Evolutionary conservation across 2,797 vertebrate genomes (phyloP), one percentile per base, ranked within the genome.

Genomic region (Semaprochilodus insignis): DNA sequence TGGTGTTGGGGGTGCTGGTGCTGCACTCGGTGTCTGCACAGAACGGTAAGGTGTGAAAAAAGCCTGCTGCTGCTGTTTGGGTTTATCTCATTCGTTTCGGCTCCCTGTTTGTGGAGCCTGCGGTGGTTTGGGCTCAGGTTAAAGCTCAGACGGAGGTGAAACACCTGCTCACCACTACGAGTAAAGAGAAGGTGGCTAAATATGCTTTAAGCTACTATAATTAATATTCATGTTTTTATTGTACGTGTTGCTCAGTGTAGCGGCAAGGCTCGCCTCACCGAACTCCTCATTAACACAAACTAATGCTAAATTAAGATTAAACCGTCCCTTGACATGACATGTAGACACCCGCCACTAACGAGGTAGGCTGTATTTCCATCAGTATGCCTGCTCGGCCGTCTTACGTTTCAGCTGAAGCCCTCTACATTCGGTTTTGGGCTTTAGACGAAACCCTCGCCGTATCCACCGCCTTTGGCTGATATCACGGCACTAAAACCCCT

Each of bases 21-120:
- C 91, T 95, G 90, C 93, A 91, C 89, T 88, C 89, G 52, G 94
- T 92, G 52, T 94, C 91, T 10, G 91, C 94, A 21, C 91, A 95
- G 85, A 93, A 89, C 91, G 95, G 95, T 96, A 94, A 86, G 93
- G 14, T 52, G 60, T 79, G 36, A 57, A 57, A 57, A 0, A 5
- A 65, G 62, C 27, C 25, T 21, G 15, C 65, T 66, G 16, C 44
- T 48, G 44, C 44, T 48, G 8, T 10, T 8, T 31, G 31, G 23
- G 17, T 36, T 36, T 19, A 17, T 34, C 15, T 36, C 60, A 8
- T 31, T 40, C 40, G 40, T 40, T 40, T 13, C 44, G 44, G 25
- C 25, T 65, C 14, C 15, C 27, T 70, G 66, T 21, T 34, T 59
- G 59, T 62, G 59, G 23, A 62, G 59, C 25, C 27, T 31, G 62